Percentiles rank a stretch among this genome's conserved stretches.
Evolutionary conservation across 2,797 vertebrate genomes (phyloP).

Genomic region (Trematomus bernacchii): DNA sequence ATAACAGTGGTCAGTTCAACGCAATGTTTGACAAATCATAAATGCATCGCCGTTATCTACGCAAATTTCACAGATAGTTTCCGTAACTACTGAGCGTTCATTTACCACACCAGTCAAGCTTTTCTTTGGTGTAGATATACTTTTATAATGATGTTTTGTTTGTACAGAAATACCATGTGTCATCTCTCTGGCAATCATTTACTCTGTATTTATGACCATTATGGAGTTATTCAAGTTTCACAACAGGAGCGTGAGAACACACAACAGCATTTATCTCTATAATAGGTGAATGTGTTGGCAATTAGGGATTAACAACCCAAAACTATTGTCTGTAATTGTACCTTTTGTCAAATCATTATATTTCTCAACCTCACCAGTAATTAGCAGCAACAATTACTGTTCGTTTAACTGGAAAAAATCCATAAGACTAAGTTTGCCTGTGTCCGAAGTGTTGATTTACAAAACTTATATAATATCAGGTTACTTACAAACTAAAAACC

Average conservation of each 20-base stretch:
- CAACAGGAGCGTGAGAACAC: conserved; percentile 37
- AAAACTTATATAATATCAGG: neutral
- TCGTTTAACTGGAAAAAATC: conserved; percentile 1
- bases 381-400: neutral
- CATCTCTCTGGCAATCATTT: conserved; percentile 31
- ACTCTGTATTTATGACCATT: conserved; percentile 19
- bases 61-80: conserved; percentile 54
- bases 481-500: neutral
- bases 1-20: conserved; percentile 64
- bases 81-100: conserved; percentile 47
- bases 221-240: conserved; percentile 4
- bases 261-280: conserved; percentile 22
- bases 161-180: conserved; percentile 23
- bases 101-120: conserved; percentile 33
- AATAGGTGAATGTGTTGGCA: neutral
- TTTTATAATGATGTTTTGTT: conserved; percentile 42
- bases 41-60: conserved; percentile 54
- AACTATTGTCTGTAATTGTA: conserved; percentile 1
- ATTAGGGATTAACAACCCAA: neutral
- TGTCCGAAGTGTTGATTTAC: neutral
- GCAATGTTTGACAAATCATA: conserved; percentile 67
- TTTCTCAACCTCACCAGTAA: conserved; percentile 1
- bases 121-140: neutral
- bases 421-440: neutral
- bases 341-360: conserved; percentile 7